Percentiles rank a stretch among this genome's conserved stretches.
These are phyloP conservation scores for Caenorhabditis afra DNA, from an alignment of 2,888 invertebrate genomes.

Conservation along the genomic window DNA sequence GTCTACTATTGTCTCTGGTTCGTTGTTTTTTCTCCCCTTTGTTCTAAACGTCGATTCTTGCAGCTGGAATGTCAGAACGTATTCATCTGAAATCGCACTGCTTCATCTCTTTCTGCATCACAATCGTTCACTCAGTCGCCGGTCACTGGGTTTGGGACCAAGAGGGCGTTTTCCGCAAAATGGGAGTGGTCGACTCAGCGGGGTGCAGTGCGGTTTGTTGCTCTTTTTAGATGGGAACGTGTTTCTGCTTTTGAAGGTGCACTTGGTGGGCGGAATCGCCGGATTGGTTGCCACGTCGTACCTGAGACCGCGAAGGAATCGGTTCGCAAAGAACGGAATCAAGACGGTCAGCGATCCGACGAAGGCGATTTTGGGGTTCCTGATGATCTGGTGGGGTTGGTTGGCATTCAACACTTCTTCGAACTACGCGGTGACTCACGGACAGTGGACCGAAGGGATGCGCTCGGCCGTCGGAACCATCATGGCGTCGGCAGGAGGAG, in stretches of 20 bases:
- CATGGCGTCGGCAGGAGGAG: conserved; percentile 73
- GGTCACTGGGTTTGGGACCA: conserved; percentile 75
- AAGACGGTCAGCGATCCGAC: conserved; percentile 76
- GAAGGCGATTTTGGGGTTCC: conserved; percentile 75
- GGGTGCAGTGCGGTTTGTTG: conserved; percentile 73
- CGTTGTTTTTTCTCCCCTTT: background rate
- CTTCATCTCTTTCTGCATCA: conserved; percentile 68
- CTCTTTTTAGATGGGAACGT: background rate
- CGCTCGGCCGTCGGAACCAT: conserved; percentile 57
- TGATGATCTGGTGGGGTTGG: conserved; percentile 79
- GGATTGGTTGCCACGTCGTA: conserved; percentile 77
- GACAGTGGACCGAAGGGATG: conserved; percentile 76
- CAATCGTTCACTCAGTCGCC: conserved; percentile 73
- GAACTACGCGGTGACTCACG: conserved; percentile 74
- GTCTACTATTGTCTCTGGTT: conserved; percentile 77
- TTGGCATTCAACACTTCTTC: conserved; percentile 77
- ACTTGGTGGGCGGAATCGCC: conserved; percentile 75
- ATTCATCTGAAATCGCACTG: conserved; percentile 77
- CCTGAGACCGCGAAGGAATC: conserved; percentile 67
- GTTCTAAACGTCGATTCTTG: background rate
- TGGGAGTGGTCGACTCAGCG: conserved; percentile 77
- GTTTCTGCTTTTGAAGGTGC: conserved; percentile 61
- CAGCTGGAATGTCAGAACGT: conserved; percentile 78
- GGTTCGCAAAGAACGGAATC: conserved; percentile 70
- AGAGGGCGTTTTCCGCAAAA: conserved; percentile 71